These are phyloP conservation scores for Arnoldichthys spilopterus DNA, from an alignment of 2,797 vertebrate genomes.

Conservation along the genomic window DNA sequence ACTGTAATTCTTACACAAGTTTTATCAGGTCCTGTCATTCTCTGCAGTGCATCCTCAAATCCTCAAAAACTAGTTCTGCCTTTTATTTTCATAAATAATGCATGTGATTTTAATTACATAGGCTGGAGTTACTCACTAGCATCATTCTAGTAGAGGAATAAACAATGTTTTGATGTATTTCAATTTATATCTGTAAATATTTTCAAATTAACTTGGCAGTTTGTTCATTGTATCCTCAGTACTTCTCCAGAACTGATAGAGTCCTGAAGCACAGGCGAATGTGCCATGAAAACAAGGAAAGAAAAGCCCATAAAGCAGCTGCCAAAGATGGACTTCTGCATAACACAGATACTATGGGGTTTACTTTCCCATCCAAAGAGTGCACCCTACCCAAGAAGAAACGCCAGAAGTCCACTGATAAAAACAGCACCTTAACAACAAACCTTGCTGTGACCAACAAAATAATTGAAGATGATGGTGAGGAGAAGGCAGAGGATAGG, in stretches of 20 bases:
- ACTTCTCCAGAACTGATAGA: conserved; percentile 98
- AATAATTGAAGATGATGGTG: conserved; percentile 71
- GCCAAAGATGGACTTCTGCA: conserved; percentile 86
- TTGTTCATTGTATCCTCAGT: conserved; percentile 75
- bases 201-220: neutral
- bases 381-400: conserved; percentile 95
- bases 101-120: neutral
- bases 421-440: conserved; percentile 72
- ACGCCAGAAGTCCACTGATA: conserved; percentile 89
- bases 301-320: conserved; percentile 87
- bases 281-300: conserved; percentile 98
- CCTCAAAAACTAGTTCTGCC: neutral
- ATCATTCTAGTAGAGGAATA: neutral
- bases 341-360: conserved; percentile 81
- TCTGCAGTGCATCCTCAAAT: neutral
- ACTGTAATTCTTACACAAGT: neutral
- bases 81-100: neutral
- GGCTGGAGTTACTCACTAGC: no score
- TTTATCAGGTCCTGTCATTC: neutral
- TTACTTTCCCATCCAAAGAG: conserved; percentile 88
- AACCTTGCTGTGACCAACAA: conserved; percentile 56
- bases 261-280: conserved; percentile 98
- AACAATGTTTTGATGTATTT: neutral
- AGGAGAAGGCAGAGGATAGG: conserved; percentile 85
- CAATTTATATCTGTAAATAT: neutral